Percentiles rank a stretch among this genome's conserved stretches.
These are phyloP conservation scores for Chloroceryle amazona DNA, from an alignment of 2,797 vertebrate species.

Conservation along the genomic window DNA sequence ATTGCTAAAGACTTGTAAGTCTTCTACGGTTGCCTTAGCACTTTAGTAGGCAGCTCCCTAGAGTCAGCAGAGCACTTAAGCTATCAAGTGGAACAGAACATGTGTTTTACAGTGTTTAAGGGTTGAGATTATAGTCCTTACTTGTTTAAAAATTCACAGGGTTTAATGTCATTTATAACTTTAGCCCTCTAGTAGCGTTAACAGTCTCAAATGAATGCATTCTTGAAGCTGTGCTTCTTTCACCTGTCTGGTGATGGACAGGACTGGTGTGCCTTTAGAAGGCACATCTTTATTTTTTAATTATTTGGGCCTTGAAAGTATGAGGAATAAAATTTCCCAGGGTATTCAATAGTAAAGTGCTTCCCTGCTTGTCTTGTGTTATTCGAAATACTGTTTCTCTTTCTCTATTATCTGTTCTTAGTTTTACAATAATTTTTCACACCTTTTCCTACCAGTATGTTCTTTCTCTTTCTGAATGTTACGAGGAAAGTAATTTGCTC, in stretches of 20 bases:
- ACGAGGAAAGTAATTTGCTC: neutral
- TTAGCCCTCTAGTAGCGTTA: neutral
- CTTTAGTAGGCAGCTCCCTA: neutral
- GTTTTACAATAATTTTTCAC: neutral
- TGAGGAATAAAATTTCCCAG: neutral
- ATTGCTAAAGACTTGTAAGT: neutral
- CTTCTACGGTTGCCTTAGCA: neutral
- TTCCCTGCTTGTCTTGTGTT: neutral
- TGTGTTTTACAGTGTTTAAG: constrained; percentile 50
- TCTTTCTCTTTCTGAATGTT: neutral
- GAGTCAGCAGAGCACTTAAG: constrained; percentile 24
- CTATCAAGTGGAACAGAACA: constrained; percentile 59
- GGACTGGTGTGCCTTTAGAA: neutral
- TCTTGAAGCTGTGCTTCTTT: neutral
- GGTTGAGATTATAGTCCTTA: constrained; percentile 25
- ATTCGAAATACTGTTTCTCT: neutral
- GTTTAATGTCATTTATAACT: constrained; percentile 44
- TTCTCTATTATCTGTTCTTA: neutral
- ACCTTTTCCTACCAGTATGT: neutral
- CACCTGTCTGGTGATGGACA: neutral
- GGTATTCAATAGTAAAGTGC: neutral
- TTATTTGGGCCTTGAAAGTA: neutral
- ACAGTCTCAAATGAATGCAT: neutral
- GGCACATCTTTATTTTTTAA: neutral
- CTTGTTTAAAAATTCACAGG: constrained; percentile 55